Conservation (phyloP, 2,113 vertebrate genomes). For the Phocoena sinus region DNA sequence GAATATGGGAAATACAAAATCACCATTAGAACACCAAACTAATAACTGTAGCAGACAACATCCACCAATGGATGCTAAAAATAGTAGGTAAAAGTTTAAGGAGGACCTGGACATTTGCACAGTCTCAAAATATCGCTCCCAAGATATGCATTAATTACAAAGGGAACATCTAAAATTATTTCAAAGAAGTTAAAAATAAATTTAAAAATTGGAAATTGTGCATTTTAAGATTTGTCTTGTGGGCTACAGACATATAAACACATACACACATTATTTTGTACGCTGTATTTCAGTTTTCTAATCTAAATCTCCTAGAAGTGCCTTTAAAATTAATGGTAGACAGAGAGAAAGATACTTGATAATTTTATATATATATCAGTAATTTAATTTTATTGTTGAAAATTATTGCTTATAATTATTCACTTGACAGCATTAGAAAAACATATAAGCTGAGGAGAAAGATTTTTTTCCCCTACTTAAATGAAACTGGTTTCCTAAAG, state of each 20-base stretch:
- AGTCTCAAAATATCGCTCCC: not conserved
- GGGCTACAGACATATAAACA: not conserved
- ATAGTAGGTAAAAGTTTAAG: not conserved
- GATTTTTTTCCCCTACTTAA: not conserved
- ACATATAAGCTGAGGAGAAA: not conserved
- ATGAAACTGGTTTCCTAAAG: constrained; percentile 3
- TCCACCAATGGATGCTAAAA: not conserved
- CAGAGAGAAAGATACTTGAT: not conserved
- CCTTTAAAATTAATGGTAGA: not conserved
- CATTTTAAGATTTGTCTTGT: not conserved
- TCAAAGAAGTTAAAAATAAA: not conserved
- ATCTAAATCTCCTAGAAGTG: not conserved
- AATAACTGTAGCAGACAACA: not conserved
- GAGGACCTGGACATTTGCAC: not conserved
- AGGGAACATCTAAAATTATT: not conserved
- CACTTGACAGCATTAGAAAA: not conserved
- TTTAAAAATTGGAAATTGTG: not conserved
- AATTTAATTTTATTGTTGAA: constrained; percentile 9
- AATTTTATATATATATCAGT: not conserved
- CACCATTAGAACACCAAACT: not conserved
- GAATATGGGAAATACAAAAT: not conserved
- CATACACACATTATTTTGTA: not conserved
- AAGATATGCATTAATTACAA: not conserved
- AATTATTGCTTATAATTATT: not conserved
- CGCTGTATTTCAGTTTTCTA: not conserved